phyloP scores from a whole-genome alignment of 2,113 vertebrate genomes.

The Dromiciops gliroides region DNA sequence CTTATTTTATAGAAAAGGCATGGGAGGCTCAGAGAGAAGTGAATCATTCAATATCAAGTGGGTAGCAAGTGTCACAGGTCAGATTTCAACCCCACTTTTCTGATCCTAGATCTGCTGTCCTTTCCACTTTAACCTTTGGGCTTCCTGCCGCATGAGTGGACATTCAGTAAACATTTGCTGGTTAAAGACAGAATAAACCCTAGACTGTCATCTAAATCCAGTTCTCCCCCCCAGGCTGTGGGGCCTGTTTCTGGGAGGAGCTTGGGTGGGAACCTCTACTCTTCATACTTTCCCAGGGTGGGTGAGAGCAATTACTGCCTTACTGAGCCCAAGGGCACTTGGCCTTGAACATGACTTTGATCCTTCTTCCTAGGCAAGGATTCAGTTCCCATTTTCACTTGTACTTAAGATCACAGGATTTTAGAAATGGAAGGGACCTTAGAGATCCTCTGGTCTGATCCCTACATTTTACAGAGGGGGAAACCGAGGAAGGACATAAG shows the following conservation, averaged over 20 bases:
- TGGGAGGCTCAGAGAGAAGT: neutral
- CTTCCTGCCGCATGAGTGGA: neutral
- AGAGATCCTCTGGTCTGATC: neutral
- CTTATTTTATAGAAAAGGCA: neutral
- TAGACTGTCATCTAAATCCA: neutral
- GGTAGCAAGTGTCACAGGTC: neutral
- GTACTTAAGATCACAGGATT: neutral
- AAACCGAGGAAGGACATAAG: neutral
- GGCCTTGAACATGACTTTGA: neutral
- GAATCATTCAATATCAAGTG: neutral
- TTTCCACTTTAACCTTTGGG: neutral
- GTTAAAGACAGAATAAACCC: neutral
- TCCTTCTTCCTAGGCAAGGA: neutral
- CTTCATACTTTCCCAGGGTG: neutral
- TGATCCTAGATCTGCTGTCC: rapidly evolving
- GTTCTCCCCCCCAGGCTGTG: neutral
- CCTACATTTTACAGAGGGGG: neutral
- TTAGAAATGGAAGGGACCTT: neutral
- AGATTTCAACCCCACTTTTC: neutral
- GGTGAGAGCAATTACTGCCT: neutral
- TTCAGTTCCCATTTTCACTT: neutral
- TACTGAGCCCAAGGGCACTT: neutral
- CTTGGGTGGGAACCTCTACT: neutral
- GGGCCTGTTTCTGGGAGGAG: neutral
- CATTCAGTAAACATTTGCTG: neutral